Percentiles rank a stretch among this genome's conserved stretches.
Evolutionary conservation across 2,797 vertebrate genomes (phyloP).

Genomic region (Etheostoma nigrum): DNA sequence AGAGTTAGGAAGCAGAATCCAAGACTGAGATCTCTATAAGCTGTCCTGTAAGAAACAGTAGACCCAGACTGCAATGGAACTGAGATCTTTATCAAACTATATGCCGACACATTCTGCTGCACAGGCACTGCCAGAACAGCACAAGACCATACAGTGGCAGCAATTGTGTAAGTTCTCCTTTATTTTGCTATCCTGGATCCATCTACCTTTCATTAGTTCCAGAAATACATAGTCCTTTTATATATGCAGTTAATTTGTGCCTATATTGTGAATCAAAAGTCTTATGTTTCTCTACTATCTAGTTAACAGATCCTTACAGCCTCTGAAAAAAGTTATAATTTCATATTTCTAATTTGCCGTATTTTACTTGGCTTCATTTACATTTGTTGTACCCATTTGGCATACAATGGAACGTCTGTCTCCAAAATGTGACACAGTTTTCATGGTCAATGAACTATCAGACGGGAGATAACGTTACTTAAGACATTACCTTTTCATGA

Average conservation of each 20-base stretch:
- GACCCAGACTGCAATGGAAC: slow-evolving; percentile 46
- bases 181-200: slow-evolving; percentile 8
- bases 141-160: slow-evolving; percentile 35
- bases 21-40: slow-evolving; percentile 53
- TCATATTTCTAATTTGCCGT: not conserved
- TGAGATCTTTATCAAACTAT: slow-evolving; percentile 63
- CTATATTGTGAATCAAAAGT: slow-evolving; percentile 26
- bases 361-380: slow-evolving; percentile 27
- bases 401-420: not conserved
- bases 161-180: slow-evolving; percentile 12
- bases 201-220: slow-evolving; percentile 35
- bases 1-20: slow-evolving; percentile 51
- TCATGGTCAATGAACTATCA: slow-evolving; percentile 50
- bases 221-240: slow-evolving; percentile 7
- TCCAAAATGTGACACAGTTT: slow-evolving; percentile 55
- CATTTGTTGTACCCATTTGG: slow-evolving; percentile 34
- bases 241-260: slow-evolving; percentile 17
- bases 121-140: slow-evolving; percentile 27
- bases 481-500: slow-evolving; percentile 24
- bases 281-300: slow-evolving; percentile 10
- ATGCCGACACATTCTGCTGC: slow-evolving; percentile 25
- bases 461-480: slow-evolving; percentile 44
- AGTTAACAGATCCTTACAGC: slow-evolving; percentile 12
- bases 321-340: not conserved
- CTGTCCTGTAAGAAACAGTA: slow-evolving; percentile 40